Evolutionary conservation across 1,140 invertebrate genomes (phyloP).

Genomic region (Manduca sexta): DNA sequence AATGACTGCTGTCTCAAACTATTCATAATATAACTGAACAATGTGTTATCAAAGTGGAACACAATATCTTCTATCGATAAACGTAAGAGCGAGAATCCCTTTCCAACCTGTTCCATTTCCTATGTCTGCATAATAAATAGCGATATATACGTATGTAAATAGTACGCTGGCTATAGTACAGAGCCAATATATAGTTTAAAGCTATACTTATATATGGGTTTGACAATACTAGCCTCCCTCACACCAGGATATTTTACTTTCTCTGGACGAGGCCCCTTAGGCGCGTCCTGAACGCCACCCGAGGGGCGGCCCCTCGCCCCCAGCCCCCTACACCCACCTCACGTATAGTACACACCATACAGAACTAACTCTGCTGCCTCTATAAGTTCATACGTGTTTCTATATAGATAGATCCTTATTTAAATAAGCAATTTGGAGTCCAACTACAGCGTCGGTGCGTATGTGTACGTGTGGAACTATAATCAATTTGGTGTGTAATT

Average conservation of each 20-base stretch:
- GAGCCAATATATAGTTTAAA: constrained; percentile 67
- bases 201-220: constrained; percentile 65
- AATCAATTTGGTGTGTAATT: constrained; percentile 54
- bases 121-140: constrained; percentile 68
- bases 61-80: constrained; percentile 41
- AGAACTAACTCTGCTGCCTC: constrained; percentile 64
- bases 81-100: constrained; percentile 21
- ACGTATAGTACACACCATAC: constrained; percentile 64
- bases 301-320: constrained; percentile 23
- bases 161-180: constrained; percentile 46
- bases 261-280: constrained; percentile 65
- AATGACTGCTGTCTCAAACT: too few relatives aligned
- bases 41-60: too few relatives aligned
- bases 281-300: constrained; percentile 45
- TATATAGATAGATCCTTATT: constrained; percentile 57
- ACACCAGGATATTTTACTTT: constrained; percentile 69
- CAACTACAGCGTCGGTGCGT: constrained; percentile 7
- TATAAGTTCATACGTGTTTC: constrained; percentile 57
- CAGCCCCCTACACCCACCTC: constrained; percentile 44
- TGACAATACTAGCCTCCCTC: constrained; percentile 70
- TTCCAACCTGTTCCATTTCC: constrained; percentile 50
- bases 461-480: constrained; percentile 28
- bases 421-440: constrained; percentile 64
- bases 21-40: too few relatives aligned
- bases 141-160: constrained; percentile 67